Conservation (phyloP, 2,113 vertebrate genomes). For the Sylvietta virens region DNA sequence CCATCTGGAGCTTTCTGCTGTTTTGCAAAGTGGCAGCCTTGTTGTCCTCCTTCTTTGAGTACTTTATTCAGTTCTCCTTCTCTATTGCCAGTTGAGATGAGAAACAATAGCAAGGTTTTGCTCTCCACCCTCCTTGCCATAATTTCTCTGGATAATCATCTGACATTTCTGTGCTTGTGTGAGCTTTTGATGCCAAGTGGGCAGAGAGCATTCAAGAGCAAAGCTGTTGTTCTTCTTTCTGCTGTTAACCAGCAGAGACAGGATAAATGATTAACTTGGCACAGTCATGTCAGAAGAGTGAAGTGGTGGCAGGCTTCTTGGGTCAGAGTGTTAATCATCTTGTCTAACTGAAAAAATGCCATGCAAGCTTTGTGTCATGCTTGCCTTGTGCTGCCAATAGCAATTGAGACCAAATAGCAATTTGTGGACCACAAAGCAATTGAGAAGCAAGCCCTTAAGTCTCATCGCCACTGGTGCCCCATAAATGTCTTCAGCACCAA, state of each 20-base stretch:
- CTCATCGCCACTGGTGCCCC: accelerated
- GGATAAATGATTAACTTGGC: not conserved
- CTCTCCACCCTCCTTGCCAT: not conserved
- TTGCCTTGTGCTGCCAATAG: not conserved
- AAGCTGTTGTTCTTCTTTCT: not conserved
- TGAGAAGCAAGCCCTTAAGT: not conserved
- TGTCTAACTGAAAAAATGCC: not conserved
- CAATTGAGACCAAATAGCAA: too few species aligned
- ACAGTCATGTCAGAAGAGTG: not conserved
- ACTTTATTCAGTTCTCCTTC: not conserved
- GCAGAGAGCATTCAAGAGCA: not conserved
- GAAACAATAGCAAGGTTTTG: not conserved
- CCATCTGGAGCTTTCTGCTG: constrained; percentile 26
- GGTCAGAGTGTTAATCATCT: not conserved
- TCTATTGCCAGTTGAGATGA: not conserved
- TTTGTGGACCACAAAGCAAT: not conserved
- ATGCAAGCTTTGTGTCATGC: not conserved
- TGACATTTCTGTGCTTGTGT: not conserved
- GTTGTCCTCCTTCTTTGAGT: not conserved
- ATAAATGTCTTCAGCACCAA: not conserved
- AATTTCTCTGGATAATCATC: not conserved
- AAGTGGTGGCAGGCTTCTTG: not conserved
- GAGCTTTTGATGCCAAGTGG: not conserved
- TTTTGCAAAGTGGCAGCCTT: not conserved
- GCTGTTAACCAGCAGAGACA: not conserved